These are phyloP conservation scores for Myrmecobius fasciatus DNA, from an alignment of 2,113 vertebrate species.

Conservation along the genomic window DNA sequence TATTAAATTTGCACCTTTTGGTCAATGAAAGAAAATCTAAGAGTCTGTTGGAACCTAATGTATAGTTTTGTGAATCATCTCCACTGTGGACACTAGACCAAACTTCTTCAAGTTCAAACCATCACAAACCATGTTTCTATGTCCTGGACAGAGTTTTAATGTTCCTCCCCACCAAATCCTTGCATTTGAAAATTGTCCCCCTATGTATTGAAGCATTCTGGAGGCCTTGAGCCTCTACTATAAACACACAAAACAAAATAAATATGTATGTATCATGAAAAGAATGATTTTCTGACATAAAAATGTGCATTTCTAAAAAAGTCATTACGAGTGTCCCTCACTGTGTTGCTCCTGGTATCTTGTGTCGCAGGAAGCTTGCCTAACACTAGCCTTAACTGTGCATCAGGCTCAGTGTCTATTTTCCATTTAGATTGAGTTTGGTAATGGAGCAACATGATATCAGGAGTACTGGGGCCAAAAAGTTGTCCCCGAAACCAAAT, in stretches of 20 bases:
- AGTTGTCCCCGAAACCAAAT: neutral
- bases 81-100: neutral
- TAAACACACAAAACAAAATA: neutral
- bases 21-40: neutral
- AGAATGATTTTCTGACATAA: neutral
- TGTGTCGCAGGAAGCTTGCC: neutral
- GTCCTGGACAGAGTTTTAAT: neutral
- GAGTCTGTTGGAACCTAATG: neutral
- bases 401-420: neutral
- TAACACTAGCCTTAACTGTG: neutral
- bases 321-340: neutral
- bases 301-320: neutral
- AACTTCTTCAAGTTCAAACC: neutral
- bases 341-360: neutral
- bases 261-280: neutral
- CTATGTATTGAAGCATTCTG: neutral
- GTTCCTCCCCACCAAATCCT: neutral
- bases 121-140: neutral
- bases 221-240: neutral
- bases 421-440: constrained; percentile 4
- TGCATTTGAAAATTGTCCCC: neutral
- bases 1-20: constrained; percentile 29
- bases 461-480: neutral
- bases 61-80: neutral
- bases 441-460: neutral